Evolutionary conservation across 53 echinoderm and acorn worm species (phyloP).

Genomic region (Paracentrotus lividus): DNA sequence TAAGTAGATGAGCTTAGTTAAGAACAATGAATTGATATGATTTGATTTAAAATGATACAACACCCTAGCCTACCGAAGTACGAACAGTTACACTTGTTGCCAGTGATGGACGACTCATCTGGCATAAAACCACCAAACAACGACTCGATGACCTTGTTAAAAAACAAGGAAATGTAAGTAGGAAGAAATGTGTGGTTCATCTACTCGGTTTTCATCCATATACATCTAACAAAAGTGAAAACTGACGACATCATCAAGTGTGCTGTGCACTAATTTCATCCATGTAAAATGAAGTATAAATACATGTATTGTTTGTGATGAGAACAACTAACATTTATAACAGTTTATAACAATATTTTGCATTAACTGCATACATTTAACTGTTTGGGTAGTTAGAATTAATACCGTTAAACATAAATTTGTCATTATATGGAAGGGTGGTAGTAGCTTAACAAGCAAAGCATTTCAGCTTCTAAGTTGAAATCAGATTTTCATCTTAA

Average conservation of each 20-base stretch:
- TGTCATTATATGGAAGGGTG: not conserved
- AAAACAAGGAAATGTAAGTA: conserved; percentile 98
- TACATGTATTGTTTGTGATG: conserved; percentile 2
- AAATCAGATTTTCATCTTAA: not conserved
- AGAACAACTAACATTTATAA: conserved; percentile 31
- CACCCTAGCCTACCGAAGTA: conserved; percentile 90
- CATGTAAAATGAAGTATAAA: conserved; percentile 16
- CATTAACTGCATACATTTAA: not conserved
- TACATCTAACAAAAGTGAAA: conserved; percentile 42
- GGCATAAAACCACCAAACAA: conserved; percentile 98
- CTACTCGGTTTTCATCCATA: conserved; percentile 29
- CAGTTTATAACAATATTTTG: not conserved
- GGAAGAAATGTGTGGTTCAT: not conserved
- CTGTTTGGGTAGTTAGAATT: not conserved
- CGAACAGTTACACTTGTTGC: conserved; percentile 92
- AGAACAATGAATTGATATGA: not conserved
- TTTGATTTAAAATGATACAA: conserved; percentile 28
- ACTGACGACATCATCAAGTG: not conserved
- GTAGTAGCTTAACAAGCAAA: not conserved
- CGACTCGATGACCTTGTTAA: conserved; percentile 95
- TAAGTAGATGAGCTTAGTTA: not conserved
- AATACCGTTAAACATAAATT: not conserved
- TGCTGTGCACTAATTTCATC: conserved; percentile 53
- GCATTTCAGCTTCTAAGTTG: not conserved
- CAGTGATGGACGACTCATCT: conserved; percentile 98